Percentiles rank a stretch among this genome's conserved stretches.
These are phyloP conservation scores for Napeogenes inachia DNA, from an alignment of 2,888 invertebrate genomes.

Conservation along the genomic window DNA sequence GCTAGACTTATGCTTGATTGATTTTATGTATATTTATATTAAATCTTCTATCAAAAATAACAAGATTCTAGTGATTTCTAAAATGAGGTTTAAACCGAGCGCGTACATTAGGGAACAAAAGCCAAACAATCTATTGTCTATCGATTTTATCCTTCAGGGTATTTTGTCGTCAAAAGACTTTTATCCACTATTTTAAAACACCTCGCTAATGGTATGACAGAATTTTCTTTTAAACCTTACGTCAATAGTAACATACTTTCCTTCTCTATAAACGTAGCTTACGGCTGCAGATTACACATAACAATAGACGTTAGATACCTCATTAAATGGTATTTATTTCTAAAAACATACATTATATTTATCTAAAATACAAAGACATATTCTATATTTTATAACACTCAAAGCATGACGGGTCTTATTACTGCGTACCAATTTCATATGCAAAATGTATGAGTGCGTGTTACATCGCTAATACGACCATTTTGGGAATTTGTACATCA, in stretches of 20 bases:
- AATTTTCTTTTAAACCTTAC: not conserved
- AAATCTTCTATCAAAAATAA: not conserved
- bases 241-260: not conserved
- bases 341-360: no score
- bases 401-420: slow-evolving; percentile 39
- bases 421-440: slow-evolving; percentile 52
- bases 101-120: slow-evolving; percentile 47
- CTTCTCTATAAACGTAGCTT: not conserved
- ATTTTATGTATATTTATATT: slow-evolving; percentile 11
- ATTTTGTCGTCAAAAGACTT: slow-evolving; percentile 67
- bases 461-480: slow-evolving; percentile 62
- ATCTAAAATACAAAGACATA: no score
- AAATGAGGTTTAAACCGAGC: slow-evolving; percentile 39
- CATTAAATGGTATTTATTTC: no score
- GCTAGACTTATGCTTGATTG: slow-evolving; percentile 50
- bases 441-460: slow-evolving; percentile 57
- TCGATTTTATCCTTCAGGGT: slow-evolving; percentile 64
- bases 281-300: no score
- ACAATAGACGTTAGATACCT: no score
- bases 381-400: slow-evolving; percentile 34
- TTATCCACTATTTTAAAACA: slow-evolving; percentile 37
- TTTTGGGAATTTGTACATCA: slow-evolving; percentile 39
- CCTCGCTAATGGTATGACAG: slow-evolving; percentile 4
- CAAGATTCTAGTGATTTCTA: slow-evolving; percentile 9
- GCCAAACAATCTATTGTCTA: slow-evolving; percentile 71